phyloP scores from a whole-genome alignment of 2,113 vertebrate genomes.

The Speoplatyrhinus poulsoni region DNA sequence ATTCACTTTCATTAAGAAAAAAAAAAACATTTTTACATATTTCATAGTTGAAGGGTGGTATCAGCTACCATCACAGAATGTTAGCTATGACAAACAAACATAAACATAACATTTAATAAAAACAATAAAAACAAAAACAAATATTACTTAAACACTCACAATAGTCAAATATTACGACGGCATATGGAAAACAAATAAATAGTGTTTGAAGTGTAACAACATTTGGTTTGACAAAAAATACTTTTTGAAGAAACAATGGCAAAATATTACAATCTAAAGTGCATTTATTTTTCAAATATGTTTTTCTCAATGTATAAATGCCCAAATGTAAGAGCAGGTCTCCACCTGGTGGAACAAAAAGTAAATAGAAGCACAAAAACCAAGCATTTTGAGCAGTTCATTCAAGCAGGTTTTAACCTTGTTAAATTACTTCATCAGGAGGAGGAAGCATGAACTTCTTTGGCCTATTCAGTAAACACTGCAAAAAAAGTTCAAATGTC shows the following conservation, averaged over 20 bases:
- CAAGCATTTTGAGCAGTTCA: neutral
- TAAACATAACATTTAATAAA: neutral
- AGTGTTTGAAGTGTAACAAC: conserved; percentile 18
- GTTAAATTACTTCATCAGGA: neutral
- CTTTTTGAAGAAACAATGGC: neutral
- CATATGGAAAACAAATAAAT: conserved; percentile 14
- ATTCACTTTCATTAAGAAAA: conserved; percentile 32
- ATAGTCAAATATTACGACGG: conserved; percentile 14
- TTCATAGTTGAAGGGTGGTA: conserved; percentile 21
- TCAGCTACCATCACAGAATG: conserved; percentile 10
- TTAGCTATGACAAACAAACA: conserved; percentile 7
- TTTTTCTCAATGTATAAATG: conserved; percentile 53
- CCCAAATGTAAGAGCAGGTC: conserved; percentile 25
- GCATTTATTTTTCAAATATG: conserved; percentile 53
- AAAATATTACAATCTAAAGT: conserved; percentile 52
- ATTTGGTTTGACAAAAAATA: neutral
- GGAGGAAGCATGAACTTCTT: too few species aligned
- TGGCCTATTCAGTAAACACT: too few species aligned
- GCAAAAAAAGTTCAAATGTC: neutral
- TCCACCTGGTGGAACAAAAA: conserved; percentile 46
- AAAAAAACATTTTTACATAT: conserved; percentile 14
- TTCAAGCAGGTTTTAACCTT: neutral
- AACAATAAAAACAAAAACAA: conserved; percentile 23
- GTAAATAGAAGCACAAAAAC: conserved; percentile 26
- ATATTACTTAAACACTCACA: conserved; percentile 3